Evolutionary conservation across 1,140 invertebrate genomes (phyloP).

Genomic region (Augochlora pura): DNA sequence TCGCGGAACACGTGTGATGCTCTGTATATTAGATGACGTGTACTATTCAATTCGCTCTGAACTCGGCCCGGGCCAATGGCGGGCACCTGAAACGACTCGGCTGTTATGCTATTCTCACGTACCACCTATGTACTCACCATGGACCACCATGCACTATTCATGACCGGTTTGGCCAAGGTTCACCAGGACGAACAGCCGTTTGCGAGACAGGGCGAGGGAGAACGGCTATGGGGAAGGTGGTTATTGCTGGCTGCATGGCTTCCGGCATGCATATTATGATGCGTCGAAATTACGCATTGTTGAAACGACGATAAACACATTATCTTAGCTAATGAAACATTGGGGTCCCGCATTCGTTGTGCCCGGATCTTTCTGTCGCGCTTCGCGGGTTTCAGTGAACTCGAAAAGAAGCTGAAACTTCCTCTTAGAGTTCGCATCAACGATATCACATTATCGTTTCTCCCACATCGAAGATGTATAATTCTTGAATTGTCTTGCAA

Average conservation of each 20-base stretch:
- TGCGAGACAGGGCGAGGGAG: conserved; percentile 1
- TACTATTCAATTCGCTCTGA: conserved; percentile 69
- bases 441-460: too few relatives aligned
- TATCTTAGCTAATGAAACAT: conserved; percentile 64
- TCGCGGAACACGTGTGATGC: conserved; percentile 69
- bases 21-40: conserved; percentile 73
- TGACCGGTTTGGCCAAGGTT: conserved; percentile 57
- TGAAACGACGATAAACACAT: conserved; percentile 60
- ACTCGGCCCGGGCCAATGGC: conserved; percentile 41
- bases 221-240: conserved; percentile 13
- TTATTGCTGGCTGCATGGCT: conserved; percentile 37
- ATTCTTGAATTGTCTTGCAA: too few relatives aligned
- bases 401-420: too few relatives aligned
- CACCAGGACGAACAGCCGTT: conserved; percentile 45
- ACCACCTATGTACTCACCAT: conserved; percentile 39
- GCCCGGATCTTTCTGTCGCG: background rate
- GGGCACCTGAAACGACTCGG: conserved; percentile 58
- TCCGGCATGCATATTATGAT: conserved; percentile 46
- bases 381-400: background rate
- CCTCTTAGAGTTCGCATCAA: too few relatives aligned
- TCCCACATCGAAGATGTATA: too few relatives aligned
- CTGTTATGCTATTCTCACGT: conserved; percentile 33
- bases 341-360: conserved; percentile 48
- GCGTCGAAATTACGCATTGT: conserved; percentile 42
- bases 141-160: conserved; percentile 63